Percentiles rank a stretch among this genome's conserved stretches.
Evolutionary conservation across 92 coral and sea anemone species (phyloP).

Genomic region (Porites cylindrica): DNA sequence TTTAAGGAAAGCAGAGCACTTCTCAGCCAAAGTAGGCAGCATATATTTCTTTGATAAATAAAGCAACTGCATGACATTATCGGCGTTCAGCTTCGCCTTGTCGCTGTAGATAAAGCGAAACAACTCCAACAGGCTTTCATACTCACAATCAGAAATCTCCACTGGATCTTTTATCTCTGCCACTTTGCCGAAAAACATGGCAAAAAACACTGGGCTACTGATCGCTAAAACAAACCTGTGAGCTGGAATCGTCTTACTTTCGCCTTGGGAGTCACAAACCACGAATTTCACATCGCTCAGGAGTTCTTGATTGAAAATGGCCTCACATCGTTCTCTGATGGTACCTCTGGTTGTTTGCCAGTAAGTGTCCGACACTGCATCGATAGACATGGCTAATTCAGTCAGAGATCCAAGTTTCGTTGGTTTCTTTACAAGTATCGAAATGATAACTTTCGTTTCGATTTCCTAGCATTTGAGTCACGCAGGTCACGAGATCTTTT

Average conservation of each 20-base stretch:
- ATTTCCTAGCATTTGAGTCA: no score
- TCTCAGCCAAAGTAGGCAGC: constrained; percentile 32
- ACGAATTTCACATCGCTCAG: not conserved
- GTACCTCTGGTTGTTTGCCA: not conserved
- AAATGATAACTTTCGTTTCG: not conserved
- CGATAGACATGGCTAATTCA: not conserved
- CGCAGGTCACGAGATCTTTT: no score
- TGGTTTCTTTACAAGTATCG: not conserved
- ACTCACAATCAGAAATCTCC: constrained; percentile 74
- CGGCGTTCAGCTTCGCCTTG: not conserved
- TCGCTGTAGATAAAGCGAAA: constrained; percentile 30
- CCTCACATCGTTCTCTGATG: not conserved
- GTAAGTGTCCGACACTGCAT: not conserved
- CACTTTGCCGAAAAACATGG: constrained; percentile 49
- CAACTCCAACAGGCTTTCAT: constrained; percentile 71
- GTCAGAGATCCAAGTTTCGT: not conserved
- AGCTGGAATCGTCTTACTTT: not conserved
- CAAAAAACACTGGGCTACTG: constrained; percentile 48
- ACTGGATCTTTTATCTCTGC: constrained; percentile 67
- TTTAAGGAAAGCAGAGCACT: constrained; percentile 24
- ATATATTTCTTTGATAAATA: constrained; percentile 26
- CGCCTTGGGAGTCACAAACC: not conserved
- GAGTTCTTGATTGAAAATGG: not conserved
- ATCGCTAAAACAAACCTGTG: constrained; percentile 1
- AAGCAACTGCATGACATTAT: constrained; percentile 16